Percentiles rank a stretch among this genome's conserved stretches.
phyloP scores from a whole-genome alignment of 2,797 vertebrate genomes.

The Chiropotes sagulatus region DNA sequence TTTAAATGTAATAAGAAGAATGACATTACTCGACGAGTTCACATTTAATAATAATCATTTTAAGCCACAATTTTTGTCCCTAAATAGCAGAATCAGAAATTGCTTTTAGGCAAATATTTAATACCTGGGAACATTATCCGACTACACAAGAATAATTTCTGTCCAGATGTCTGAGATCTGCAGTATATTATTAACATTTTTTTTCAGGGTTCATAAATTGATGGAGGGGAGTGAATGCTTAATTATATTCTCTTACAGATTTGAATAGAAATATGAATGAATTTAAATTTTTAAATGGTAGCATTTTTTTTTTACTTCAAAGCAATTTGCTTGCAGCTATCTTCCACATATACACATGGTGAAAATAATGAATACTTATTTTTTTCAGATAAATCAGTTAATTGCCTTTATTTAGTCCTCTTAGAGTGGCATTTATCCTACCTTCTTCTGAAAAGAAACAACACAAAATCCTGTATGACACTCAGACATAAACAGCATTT shows the following conservation, averaged over 20 bases:
- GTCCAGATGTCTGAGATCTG: constrained; percentile 36
- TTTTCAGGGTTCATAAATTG: neutral
- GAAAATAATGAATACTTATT: constrained; percentile 22
- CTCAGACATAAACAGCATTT: neutral
- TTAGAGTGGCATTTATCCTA: neutral
- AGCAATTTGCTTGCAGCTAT: constrained; percentile 26
- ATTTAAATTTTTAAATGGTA: constrained; percentile 49
- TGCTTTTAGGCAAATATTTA: constrained; percentile 44
- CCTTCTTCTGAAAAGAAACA: neutral
- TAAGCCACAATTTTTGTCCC: neutral
- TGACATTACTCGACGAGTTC: neutral
- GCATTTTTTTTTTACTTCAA: constrained; percentile 35
- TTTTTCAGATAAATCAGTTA: constrained; percentile 29
- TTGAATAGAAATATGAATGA: constrained; percentile 41
- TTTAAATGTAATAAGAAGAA: neutral
- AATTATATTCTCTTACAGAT: constrained; percentile 52
- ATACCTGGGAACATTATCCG: constrained; percentile 25
- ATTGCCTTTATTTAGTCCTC: neutral
- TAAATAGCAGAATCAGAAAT: neutral
- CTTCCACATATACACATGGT: neutral
- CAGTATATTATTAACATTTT: constrained; percentile 51
- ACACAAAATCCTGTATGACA: neutral
- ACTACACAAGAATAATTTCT: neutral
- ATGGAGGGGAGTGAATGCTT: neutral
- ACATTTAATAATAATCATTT: neutral